These are phyloP conservation scores for Cantharis rufa DNA, from an alignment of 2,888 invertebrate species.

Conservation along the genomic window DNA sequence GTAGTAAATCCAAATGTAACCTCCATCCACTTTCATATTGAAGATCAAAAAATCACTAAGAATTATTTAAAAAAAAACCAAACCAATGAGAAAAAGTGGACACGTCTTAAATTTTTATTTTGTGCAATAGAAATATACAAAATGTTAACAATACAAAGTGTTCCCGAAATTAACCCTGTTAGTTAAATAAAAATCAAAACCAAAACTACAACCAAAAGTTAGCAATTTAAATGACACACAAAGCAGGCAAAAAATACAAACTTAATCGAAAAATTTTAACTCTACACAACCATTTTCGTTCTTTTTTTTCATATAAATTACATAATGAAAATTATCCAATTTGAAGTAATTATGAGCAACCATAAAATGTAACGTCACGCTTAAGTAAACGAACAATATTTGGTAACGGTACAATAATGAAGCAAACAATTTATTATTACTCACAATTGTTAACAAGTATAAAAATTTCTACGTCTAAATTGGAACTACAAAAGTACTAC, in stretches of 20 bases:
- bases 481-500: neutral
- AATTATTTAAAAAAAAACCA: constrained; percentile 13
- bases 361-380: neutral
- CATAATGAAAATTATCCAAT: neutral
- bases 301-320: neutral
- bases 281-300: neutral
- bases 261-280: neutral
- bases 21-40: constrained; percentile 33
- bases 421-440: neutral
- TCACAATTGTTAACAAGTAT: constrained; percentile 2
- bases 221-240: neutral
- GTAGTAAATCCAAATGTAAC: constrained; percentile 22
- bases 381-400: neutral
- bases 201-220: constrained; percentile 3
- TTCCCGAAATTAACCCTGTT: constrained; percentile 28
- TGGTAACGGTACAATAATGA: neutral
- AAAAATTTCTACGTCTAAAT: neutral
- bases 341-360: neutral
- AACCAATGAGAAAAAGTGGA: constrained; percentile 14
- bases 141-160: constrained; percentile 23
- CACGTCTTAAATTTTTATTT: constrained; percentile 19
- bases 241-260: neutral
- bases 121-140: constrained; percentile 29
- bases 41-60: constrained; percentile 18
- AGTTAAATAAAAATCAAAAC: constrained; percentile 24